Evolutionary conservation across 2,888 invertebrate species (phyloP).

Genomic region (Elysia crispata): DNA sequence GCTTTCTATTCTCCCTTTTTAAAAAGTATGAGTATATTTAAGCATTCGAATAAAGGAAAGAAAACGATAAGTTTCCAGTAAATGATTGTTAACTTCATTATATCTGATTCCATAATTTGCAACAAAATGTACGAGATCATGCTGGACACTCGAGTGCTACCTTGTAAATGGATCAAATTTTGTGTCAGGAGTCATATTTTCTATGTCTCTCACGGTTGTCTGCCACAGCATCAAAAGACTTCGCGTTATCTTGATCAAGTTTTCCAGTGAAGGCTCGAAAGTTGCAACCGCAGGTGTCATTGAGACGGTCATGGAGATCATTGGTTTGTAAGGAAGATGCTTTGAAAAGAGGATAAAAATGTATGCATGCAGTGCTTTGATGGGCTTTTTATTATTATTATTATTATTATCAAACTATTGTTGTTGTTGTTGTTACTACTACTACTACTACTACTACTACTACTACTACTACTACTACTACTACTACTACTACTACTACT

Average conservation of each 20-base stretch:
- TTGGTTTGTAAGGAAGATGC: slow-evolving; percentile 33
- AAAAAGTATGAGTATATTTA: too few species aligned
- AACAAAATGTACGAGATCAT: too few species aligned
- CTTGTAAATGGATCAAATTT: slow-evolving; percentile 45
- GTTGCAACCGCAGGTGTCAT: slow-evolving; percentile 9
- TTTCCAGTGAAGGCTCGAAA: neutral
- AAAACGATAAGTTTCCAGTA: too few species aligned
- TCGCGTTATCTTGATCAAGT: neutral
- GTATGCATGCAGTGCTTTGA: too few species aligned
- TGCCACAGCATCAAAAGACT: slow-evolving; percentile 39
- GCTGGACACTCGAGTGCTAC: neutral
- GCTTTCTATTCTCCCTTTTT: too few species aligned
- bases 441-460: slow-evolving; percentile 19
- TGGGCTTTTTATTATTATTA: too few species aligned
- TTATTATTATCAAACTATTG: too few species aligned
- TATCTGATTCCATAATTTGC: too few species aligned
- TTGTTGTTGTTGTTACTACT: slow-evolving; percentile 10
- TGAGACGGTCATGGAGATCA: slow-evolving; percentile 27
- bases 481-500: neutral
- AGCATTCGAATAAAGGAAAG: too few species aligned
- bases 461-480: slow-evolving; percentile 3
- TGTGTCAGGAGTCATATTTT: slow-evolving; percentile 41
- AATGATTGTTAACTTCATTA: too few species aligned
- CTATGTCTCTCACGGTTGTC: slow-evolving; percentile 25
- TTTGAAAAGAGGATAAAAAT: too few species aligned